phyloP scores from a whole-genome alignment of 2,888 invertebrate genomes.

The Spilosoma lubricipeda region DNA sequence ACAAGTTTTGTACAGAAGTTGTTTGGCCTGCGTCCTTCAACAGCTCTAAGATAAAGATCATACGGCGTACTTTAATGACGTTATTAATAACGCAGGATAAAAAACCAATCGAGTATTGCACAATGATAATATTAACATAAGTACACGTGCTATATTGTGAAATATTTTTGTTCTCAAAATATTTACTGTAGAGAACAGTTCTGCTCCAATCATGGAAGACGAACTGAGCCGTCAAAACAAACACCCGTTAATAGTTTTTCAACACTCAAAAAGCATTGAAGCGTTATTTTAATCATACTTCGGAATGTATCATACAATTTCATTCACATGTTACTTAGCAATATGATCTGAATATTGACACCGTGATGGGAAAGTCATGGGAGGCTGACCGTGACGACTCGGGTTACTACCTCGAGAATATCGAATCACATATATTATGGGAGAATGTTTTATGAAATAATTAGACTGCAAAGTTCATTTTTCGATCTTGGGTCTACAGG shows the following conservation, averaged over 20 bases:
- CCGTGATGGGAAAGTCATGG: slow-evolving; percentile 72
- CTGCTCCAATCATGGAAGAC: neutral
- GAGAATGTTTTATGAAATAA: slow-evolving; percentile 36
- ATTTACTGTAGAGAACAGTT: neutral
- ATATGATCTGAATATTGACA: slow-evolving; percentile 60
- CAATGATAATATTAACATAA: neutral
- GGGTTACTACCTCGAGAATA: slow-evolving; percentile 67
- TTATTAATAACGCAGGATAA: slow-evolving; percentile 12
- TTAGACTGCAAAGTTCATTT: slow-evolving; percentile 11
- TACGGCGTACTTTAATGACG: neutral
- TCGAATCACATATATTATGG: slow-evolving; percentile 52
- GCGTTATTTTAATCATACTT: slow-evolving; percentile 17
- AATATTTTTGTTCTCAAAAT: neutral
- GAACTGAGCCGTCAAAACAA: slow-evolving; percentile 12
- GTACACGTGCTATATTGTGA: neutral
- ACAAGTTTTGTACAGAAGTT: slow-evolving; percentile 12
- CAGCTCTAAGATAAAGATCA: slow-evolving; percentile 19
- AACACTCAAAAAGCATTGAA: slow-evolving; percentile 12
- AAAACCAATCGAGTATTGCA: neutral
- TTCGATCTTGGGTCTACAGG: neutral
- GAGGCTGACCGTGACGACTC: slow-evolving; percentile 72
- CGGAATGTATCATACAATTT: slow-evolving; percentile 29
- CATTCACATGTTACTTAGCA: slow-evolving; percentile 28
- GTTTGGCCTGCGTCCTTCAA: slow-evolving; percentile 12
- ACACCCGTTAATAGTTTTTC: slow-evolving; percentile 18